Evolutionary conservation across 2,888 invertebrate genomes (phyloP).

Genomic region (Tillus elongatus): DNA sequence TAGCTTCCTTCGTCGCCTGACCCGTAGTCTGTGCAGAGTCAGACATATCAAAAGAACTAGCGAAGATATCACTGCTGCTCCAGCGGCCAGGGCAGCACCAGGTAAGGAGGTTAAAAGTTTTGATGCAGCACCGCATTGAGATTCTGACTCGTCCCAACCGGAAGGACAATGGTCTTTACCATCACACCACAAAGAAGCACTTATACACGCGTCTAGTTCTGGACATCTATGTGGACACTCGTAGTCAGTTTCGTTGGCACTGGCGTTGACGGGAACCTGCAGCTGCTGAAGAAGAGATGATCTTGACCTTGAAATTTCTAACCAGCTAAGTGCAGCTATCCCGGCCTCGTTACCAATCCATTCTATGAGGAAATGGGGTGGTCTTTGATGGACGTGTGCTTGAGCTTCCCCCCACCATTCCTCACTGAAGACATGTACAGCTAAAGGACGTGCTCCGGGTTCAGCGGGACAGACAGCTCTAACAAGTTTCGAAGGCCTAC

Average conservation of each 20-base stretch:
- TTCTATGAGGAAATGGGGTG: slow-evolving; percentile 56
- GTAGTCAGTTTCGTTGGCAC: slow-evolving; percentile 45
- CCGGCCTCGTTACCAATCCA: slow-evolving; percentile 67
- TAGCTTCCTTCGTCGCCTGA: slow-evolving; percentile 45
- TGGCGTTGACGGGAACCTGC: slow-evolving; percentile 44
- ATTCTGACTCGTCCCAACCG: slow-evolving; percentile 62
- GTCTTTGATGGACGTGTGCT: slow-evolving; percentile 37
- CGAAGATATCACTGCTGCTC: slow-evolving; percentile 49
- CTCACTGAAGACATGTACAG: slow-evolving; percentile 70
- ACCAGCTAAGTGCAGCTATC: slow-evolving; percentile 67
- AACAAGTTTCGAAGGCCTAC: slow-evolving; percentile 53
- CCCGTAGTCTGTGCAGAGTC: slow-evolving; percentile 49
- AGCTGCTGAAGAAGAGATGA: slow-evolving; percentile 53
- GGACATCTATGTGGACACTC: slow-evolving; percentile 57
- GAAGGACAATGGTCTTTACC: slow-evolving; percentile 58
- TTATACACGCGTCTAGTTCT: slow-evolving; percentile 70
- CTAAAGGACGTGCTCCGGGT: slow-evolving; percentile 55
- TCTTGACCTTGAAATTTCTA: slow-evolving; percentile 61
- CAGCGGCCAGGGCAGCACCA: slow-evolving; percentile 50
- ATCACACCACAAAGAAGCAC: slow-evolving; percentile 65
- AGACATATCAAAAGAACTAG: slow-evolving; percentile 51
- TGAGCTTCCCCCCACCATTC: slow-evolving; percentile 55
- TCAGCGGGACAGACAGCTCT: slow-evolving; percentile 66
- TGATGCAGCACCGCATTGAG: slow-evolving; percentile 53
- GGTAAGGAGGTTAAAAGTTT: slow-evolving; percentile 46